Conservation (phyloP, 2,888 invertebrate species). For the Achlya flavicornis region DNA sequence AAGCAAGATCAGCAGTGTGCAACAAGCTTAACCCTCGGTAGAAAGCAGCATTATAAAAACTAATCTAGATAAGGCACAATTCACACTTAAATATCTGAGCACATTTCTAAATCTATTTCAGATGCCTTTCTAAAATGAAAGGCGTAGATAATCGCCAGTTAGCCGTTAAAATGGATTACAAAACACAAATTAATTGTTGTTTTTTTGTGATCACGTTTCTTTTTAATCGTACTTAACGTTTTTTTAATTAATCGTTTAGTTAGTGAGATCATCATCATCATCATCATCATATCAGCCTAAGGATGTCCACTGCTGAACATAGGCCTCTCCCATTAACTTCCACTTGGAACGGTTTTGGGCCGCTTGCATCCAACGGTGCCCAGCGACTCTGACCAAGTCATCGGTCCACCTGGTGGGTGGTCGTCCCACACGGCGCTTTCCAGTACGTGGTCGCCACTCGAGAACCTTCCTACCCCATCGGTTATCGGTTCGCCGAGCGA, state of each 20-base stretch:
- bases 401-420: no score
- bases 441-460: no score
- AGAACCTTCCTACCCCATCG: no score
- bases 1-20: no score
- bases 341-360: no score
- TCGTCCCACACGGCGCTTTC: no score
- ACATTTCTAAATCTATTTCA: constrained; percentile 28
- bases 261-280: background rate
- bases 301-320: no score
- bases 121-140: constrained; percentile 51
- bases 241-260: constrained; percentile 8
- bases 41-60: background rate
- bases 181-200: constrained; percentile 35
- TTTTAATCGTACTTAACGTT: background rate
- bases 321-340: no score
- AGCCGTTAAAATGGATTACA: constrained; percentile 32
- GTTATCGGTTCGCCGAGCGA: no score
- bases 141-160: constrained; percentile 37
- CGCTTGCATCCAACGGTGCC: no score
- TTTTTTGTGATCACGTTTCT: constrained; percentile 13
- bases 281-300: no score
- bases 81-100: constrained; percentile 18
- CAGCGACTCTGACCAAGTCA: no score
- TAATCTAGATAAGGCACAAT: constrained; percentile 10
- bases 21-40: background rate